Base-by-base conservation (phyloP, 1,140 invertebrate genomes). In the Temnothorax longispinosus region DNA sequence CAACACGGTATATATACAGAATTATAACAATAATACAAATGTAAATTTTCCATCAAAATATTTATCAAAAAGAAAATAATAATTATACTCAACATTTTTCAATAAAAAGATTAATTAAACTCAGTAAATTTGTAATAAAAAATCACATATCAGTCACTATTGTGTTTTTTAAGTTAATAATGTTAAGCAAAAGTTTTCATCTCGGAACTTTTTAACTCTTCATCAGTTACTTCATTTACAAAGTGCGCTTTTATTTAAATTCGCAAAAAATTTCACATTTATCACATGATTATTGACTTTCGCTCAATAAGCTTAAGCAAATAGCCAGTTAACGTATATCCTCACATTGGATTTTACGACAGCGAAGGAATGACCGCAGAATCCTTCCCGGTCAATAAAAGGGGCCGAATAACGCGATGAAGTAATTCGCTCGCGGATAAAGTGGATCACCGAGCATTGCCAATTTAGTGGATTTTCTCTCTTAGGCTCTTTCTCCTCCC, bases 351-450 rank as follows among this genome's bases (percentile, higher is more conserved):
- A 86, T 89, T 78, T 78, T 80, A 81, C 54, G 62, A 50, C 27
- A 54, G 72, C 18, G 82, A 60, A 77, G 60, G 41, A 41, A 69
- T 90, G 82, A 76, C 86, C 75, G 67, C 82, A 82, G 71, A 85
- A 89, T 87, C 85, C 80, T 85, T 89, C 64, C 65, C 41, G 54
- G 67, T 58, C 74, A 82, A 80, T 90, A 87, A 90, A 90, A 74
- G 85, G 87, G 69, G 44, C 71, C 76, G 74, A 52, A 76, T 89
- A 89, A 87, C 78, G 74, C 52, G 81, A 71, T 50, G 81, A 82
- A 90, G 89, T 86, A 88, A 90, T 81, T 90, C 86, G 80, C 69
- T 85, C 75, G 75, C 52, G 76, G 80, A 88, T 90, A 90, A 90
- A 90, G 81, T 60, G 88, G 86, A 90, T 90, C 89, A 82, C 85